phyloP scores from a whole-genome alignment of 2,797 vertebrate genomes.

The Catharus ustulatus region DNA sequence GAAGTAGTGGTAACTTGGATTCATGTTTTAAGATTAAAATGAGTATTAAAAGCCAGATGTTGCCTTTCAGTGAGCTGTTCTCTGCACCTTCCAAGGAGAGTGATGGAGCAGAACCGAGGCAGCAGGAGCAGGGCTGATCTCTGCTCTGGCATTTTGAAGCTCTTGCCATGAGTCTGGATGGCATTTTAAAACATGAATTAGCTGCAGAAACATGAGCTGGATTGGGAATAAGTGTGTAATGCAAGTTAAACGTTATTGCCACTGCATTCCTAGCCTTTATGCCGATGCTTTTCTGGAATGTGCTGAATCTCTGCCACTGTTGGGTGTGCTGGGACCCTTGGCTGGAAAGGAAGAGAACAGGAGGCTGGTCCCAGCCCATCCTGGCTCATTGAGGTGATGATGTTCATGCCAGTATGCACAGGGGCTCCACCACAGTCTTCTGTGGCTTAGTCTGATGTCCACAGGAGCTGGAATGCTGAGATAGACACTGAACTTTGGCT shows the following conservation, averaged over 20 bases:
- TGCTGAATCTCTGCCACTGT: neutral
- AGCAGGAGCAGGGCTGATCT: neutral
- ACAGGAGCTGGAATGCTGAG: neutral
- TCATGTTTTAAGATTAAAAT: neutral
- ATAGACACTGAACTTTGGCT: neutral
- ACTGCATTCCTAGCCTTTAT: neutral
- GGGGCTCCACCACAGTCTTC: neutral
- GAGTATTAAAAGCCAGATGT: neutral
- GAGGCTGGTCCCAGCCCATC: neutral
- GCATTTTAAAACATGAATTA: neutral
- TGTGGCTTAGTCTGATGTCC: neutral
- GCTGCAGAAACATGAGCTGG: neutral
- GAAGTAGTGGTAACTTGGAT: neutral
- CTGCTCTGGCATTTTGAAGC: neutral
- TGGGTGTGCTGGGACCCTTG: too few relatives aligned
- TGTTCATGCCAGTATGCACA: rapidly evolving
- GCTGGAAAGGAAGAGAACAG: neutral
- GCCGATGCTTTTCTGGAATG: neutral
- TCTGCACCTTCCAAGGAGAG: neutral
- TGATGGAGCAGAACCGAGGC: neutral
- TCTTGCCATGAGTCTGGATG: neutral
- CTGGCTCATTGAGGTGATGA: rapidly evolving
- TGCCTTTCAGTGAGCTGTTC: neutral
- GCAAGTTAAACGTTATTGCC: neutral
- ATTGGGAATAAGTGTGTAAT: neutral